Evolutionary conservation across 1,140 invertebrate species (phyloP).

Genomic region (Drosophila busckii): DNA sequence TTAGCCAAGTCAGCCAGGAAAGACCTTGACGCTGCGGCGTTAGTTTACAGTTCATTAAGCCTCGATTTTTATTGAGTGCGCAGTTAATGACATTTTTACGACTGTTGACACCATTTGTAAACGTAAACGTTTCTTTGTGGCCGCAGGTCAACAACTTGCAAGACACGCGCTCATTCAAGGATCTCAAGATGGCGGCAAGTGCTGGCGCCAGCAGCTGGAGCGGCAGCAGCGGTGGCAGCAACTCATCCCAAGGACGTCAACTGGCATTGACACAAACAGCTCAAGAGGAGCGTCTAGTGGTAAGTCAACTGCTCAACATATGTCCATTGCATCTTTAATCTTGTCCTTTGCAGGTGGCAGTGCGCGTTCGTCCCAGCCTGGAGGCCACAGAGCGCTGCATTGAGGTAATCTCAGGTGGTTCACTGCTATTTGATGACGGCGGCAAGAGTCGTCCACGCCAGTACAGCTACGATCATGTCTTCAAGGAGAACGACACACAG

Average conservation of each 20-base stretch:
- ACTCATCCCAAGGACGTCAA: constrained; percentile 51
- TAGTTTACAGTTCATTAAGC: constrained; percentile 64
- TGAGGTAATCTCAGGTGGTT: constrained; percentile 71
- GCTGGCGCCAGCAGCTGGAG: constrained; percentile 66
- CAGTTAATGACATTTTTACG: constrained; percentile 61
- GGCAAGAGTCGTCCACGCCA: constrained; percentile 83
- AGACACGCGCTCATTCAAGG: constrained; percentile 49
- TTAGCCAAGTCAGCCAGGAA: constrained; percentile 27
- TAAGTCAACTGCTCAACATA: constrained; percentile 5
- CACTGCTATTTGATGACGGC: constrained; percentile 79
- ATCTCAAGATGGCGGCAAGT: constrained; percentile 48
- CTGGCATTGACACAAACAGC: constrained; percentile 35
- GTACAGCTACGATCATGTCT: constrained; percentile 93
- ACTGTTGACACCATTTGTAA: constrained; percentile 71
- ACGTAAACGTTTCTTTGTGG: constrained; percentile 28
- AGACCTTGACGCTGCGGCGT: constrained; percentile 54
- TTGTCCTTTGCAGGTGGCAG: constrained; percentile 53
- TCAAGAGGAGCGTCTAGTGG: constrained; percentile 73
- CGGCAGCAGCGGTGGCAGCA: constrained; percentile 70
- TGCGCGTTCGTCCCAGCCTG: constrained; percentile 67
- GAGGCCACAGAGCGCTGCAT: constrained; percentile 72
- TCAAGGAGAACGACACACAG: constrained; percentile 87
- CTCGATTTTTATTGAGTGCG: constrained; percentile 4
- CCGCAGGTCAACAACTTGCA: constrained; percentile 37
- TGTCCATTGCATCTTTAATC: not conserved